Percentiles rank a stretch among this genome's conserved stretches.
Conservation (phyloP, 2,888 invertebrate genomes). For the Anarsia innoxiella region DNA sequence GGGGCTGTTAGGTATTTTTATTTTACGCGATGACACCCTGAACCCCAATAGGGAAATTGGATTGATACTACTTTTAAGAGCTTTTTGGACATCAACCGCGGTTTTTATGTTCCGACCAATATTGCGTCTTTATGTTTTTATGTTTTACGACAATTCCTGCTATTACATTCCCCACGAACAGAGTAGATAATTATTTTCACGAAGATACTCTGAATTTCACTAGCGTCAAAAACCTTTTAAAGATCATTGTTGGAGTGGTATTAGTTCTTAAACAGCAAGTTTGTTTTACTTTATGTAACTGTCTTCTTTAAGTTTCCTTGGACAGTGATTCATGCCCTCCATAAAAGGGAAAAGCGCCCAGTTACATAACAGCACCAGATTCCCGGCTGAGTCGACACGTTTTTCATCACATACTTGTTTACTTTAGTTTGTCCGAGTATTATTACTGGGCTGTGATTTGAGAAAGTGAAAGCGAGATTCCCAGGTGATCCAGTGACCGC, state of each 20-base stretch:
- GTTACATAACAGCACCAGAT: no score
- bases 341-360: no score
- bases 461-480: background rate
- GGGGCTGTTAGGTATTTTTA: constrained; percentile 66
- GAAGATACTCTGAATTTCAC: background rate
- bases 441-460: constrained; percentile 1
- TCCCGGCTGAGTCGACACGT: constrained; percentile 4
- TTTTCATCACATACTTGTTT: constrained; percentile 7
- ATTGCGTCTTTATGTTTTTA: constrained; percentile 57
- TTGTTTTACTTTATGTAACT: no score
- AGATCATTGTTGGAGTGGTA: background rate
- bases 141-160: constrained; percentile 48
- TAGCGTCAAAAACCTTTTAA: background rate
- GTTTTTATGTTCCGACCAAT: constrained; percentile 60
- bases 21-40: constrained; percentile 67
- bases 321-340: no score
- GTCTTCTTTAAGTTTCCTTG: no score
- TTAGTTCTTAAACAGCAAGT: no score
- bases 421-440: constrained; percentile 3
- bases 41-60: constrained; percentile 70
- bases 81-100: constrained; percentile 62
- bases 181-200: constrained; percentile 17
- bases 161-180: constrained; percentile 25
- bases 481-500: background rate
- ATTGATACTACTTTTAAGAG: constrained; percentile 70